Evolutionary conservation across 2,888 invertebrate genomes (phyloP), one percentile per base, ranked within the genome.

Genomic region (Meteorus colon): DNA sequence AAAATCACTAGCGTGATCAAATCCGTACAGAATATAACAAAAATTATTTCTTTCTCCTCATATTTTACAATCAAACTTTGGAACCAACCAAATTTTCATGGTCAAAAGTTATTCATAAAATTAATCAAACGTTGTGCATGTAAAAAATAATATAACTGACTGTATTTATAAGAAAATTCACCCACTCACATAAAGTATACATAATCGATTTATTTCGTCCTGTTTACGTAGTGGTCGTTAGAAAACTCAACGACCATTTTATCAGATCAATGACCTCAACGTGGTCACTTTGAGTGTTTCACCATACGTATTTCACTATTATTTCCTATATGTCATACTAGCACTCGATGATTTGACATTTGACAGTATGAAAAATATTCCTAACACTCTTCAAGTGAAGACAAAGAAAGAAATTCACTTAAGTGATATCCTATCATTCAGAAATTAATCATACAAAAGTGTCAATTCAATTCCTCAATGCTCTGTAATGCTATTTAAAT

Each of bases 201-300:
- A n/a, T 75, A 76, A 80, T 80, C 78, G 80, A 81, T 81, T 80
- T 51, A 77, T 80, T 80, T 80, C 74, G 78, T 80, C 73, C 78
- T 78, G 69, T 55, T 19, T 55, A 8, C 10, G 10, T 55, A 55
- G 75, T 76, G 73, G 68, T 65, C 34, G 73, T 73, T 63, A 62
- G 78, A 63, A 76, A 80, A 76, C 74, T 73, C 72, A 60, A 70
- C 68, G 69, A 72, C 66, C 66, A 55, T 19, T 66, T 74, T 41
- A 75, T 66, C 60, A 74, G 77, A 76, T 74, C 78, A 78, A 68
- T 78, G 78, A 80, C 78, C 80, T 78, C 76, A 41, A 78, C 78
- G 74, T 66, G 72, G 41, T 65, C 48, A 62, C 29, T 29, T 63
- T 72, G 55, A 67, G 63, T 68, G 24, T 72, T 34, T 34, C 34